Evolutionary conservation across 2,888 invertebrate species (phyloP).

Genomic region (Chrysodeixis includens): DNA sequence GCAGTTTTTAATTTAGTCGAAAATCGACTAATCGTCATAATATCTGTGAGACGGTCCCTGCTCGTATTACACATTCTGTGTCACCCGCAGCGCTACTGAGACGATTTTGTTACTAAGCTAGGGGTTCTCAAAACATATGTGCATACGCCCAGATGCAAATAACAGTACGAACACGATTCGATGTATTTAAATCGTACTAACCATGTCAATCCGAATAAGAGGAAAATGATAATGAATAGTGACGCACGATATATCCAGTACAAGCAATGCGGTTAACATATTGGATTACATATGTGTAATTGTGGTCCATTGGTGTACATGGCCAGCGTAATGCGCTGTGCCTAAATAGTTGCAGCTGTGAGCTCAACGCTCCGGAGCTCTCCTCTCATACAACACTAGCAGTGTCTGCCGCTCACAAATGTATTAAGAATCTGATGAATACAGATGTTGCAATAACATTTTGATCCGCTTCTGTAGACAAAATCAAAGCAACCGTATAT

Average conservation of each 20-base stretch:
- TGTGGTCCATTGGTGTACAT: slow-evolving; percentile 62
- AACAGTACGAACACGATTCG: not conserved
- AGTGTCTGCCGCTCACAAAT: slow-evolving; percentile 20
- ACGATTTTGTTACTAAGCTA: too few species aligned
- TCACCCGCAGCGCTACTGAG: too few species aligned
- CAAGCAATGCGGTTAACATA: slow-evolving; percentile 64
- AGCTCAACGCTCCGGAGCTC: slow-evolving; percentile 29
- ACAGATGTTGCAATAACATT: slow-evolving; percentile 7
- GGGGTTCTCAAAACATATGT: too few species aligned
- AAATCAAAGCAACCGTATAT: slow-evolving; percentile 21
- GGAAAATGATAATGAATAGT: slow-evolving; percentile 46
- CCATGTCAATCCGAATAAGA: slow-evolving; percentile 36
- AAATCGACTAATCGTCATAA: too few species aligned
- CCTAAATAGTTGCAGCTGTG: slow-evolving; percentile 56
- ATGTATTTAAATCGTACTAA: slow-evolving; percentile 23
- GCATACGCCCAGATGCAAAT: not conserved
- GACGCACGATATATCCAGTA: slow-evolving; percentile 45
- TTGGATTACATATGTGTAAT: slow-evolving; percentile 65
- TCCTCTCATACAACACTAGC: slow-evolving; percentile 22
- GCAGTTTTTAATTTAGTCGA: too few species aligned
- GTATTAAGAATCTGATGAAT: not conserved
- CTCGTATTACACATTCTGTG: too few species aligned
- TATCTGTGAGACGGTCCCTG: too few species aligned
- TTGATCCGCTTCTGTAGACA: slow-evolving; percentile 17
- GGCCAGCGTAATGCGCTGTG: slow-evolving; percentile 54